A percentile compares a stretch with the other conserved stretches of the same genome.
Conservation (phyloP, 2,888 invertebrate species). For the Gari tellinella region DNA sequence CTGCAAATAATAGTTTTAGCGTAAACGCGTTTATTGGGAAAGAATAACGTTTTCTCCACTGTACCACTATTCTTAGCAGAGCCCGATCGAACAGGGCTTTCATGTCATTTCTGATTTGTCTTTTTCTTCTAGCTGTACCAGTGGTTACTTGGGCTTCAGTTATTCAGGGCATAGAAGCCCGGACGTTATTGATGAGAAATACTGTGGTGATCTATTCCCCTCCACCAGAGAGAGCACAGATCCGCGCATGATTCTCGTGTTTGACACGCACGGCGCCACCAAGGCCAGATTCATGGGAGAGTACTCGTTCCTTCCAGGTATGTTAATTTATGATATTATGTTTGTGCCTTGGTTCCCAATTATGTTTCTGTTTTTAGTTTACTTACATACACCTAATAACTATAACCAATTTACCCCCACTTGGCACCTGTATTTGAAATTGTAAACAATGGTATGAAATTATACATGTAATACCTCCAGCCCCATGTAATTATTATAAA, state of each 20-base stretch:
- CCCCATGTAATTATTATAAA: too few relatives aligned
- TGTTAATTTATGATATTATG: slow-evolving; percentile 3
- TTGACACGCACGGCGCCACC: slow-evolving; percentile 93
- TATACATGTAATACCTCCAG: too few relatives aligned
- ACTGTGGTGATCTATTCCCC: slow-evolving; percentile 94
- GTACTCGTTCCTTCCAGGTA: slow-evolving; percentile 93
- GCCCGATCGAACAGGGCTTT: too few relatives aligned
- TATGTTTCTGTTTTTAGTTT: background rate
- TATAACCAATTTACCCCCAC: too few relatives aligned
- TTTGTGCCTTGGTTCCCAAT: background rate
- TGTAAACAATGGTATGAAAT: too few relatives aligned
- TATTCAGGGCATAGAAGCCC: slow-evolving; percentile 72
- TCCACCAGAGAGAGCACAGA: slow-evolving; percentile 93
- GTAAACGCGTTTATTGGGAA: too few relatives aligned
- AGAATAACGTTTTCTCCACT: too few relatives aligned
- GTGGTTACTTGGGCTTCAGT: slow-evolving; percentile 78
- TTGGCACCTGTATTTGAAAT: too few relatives aligned
- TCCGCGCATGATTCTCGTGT: slow-evolving; percentile 96
- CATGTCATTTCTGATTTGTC: too few relatives aligned
- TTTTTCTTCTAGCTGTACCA: slow-evolving; percentile 73
- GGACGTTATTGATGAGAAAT: slow-evolving; percentile 84
- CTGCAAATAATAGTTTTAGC: too few relatives aligned
- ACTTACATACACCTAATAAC: too few relatives aligned
- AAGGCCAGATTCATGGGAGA: slow-evolving; percentile 95
- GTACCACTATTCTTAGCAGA: too few relatives aligned